A percentile compares a stretch with the other conserved stretches of the same genome.
Evolutionary conservation across 92 coral and sea anemone species (phyloP).

Genomic region (Epizoanthus rinbou): DNA sequence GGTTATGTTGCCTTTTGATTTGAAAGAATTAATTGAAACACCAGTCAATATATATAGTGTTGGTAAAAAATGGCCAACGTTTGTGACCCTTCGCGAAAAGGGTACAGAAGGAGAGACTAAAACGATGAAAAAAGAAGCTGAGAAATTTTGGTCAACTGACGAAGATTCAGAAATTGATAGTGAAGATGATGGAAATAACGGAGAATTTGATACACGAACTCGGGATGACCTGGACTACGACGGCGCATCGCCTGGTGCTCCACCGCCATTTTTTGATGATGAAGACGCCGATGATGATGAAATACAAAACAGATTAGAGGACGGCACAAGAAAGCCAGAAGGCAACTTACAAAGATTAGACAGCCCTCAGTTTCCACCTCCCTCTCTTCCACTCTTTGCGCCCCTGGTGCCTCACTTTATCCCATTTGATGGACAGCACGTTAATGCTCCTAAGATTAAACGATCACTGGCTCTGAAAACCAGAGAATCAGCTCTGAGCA

Average conservation of each 20-base stretch:
- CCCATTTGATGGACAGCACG: background rate
- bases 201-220: background rate
- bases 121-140: background rate
- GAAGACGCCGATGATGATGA: background rate
- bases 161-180: background rate
- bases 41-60: background rate
- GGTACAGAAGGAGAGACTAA: background rate
- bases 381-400: slow-evolving; percentile 4
- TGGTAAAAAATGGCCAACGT: slow-evolving; percentile 1
- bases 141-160: slow-evolving; percentile 4
- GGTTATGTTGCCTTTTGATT: slow-evolving; percentile 8
- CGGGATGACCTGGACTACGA: slow-evolving; percentile 23
- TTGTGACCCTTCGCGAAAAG: slow-evolving; percentile 11
- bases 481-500: background rate
- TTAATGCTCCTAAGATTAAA: background rate
- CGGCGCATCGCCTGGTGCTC: background rate
- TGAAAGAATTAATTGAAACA: slow-evolving; percentile 29
- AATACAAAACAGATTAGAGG: background rate
- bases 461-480: slow-evolving; percentile 7
- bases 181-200: background rate
- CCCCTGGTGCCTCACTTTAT: background rate
- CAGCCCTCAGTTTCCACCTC: background rate
- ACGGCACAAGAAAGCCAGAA: background rate
- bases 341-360: background rate
- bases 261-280: background rate